Evolutionary conservation across 2,797 vertebrate species (phyloP).

Genomic region (Galagoides demidoff): DNA sequence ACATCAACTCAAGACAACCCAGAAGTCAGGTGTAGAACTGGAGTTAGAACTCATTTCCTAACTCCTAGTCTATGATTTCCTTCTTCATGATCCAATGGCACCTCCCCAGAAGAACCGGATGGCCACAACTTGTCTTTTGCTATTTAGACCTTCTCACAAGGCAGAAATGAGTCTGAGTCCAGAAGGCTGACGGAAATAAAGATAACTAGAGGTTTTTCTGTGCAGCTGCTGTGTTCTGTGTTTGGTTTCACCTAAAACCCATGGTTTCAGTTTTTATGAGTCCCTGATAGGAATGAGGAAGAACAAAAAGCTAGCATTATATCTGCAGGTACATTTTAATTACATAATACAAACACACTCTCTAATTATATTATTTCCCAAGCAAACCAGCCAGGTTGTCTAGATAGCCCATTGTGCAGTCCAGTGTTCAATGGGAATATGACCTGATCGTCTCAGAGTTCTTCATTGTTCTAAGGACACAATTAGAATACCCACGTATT

Average conservation of each 20-base stretch:
- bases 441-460: neutral
- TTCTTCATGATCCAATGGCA: slow-evolving; percentile 27
- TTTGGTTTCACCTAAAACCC: slow-evolving; percentile 37
- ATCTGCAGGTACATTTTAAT: neutral
- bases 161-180: slow-evolving; percentile 62
- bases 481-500: neutral
- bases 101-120: slow-evolving; percentile 53
- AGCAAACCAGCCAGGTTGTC: neutral
- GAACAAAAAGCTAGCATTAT: slow-evolving; percentile 22
- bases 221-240: slow-evolving; percentile 10
- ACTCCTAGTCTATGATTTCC: neutral
- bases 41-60: slow-evolving; percentile 21
- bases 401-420: neutral
- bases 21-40: neutral
- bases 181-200: slow-evolving; percentile 53
- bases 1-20: neutral
- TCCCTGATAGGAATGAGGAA: neutral
- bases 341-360: neutral
- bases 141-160: slow-evolving; percentile 36
- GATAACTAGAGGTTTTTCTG: slow-evolving; percentile 32
- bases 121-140: slow-evolving; percentile 34
- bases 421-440: neutral
- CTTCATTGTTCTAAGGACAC: neutral
- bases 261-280: neutral
- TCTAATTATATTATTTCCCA: slow-evolving; percentile 28